These are phyloP conservation scores for Peromyscus californicus DNA, from an alignment of 2,113 vertebrate genomes.

Conservation along the genomic window DNA sequence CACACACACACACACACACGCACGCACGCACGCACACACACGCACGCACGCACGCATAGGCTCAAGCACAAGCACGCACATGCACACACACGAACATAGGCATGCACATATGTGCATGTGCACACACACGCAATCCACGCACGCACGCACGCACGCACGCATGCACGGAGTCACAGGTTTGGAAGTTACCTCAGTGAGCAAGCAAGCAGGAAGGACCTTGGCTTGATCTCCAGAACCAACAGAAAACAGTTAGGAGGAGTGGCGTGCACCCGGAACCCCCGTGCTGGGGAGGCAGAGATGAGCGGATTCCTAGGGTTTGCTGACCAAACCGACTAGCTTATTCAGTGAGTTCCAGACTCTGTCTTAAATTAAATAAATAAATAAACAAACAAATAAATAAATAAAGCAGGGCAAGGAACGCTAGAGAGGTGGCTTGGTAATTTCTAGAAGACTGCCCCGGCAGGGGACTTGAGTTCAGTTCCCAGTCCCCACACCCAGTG, in stretches of 20 bases:
- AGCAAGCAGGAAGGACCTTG: not conserved
- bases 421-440: too few species aligned
- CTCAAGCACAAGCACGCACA: too few species aligned
- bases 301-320: not conserved
- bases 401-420: too few species aligned
- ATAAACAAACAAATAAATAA: not conserved
- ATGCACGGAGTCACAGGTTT: not conserved
- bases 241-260: not conserved
- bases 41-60: too few species aligned
- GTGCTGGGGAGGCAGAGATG: not conserved
- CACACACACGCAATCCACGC: not conserved
- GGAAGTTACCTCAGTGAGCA: not conserved
- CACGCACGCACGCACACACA: too few species aligned
- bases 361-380: not conserved
- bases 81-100: not conserved
- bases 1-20: not conserved
- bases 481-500: not conserved
- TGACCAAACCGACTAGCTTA: not conserved
- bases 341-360: too few species aligned
- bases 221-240: not conserved
- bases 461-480: not conserved
- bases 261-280: rapidly evolving
- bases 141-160: not conserved
- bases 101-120: not conserved
- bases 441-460: not conserved